Evolutionary conservation across 2,888 invertebrate species (phyloP).

Genomic region (Mechanitis messenoides): DNA sequence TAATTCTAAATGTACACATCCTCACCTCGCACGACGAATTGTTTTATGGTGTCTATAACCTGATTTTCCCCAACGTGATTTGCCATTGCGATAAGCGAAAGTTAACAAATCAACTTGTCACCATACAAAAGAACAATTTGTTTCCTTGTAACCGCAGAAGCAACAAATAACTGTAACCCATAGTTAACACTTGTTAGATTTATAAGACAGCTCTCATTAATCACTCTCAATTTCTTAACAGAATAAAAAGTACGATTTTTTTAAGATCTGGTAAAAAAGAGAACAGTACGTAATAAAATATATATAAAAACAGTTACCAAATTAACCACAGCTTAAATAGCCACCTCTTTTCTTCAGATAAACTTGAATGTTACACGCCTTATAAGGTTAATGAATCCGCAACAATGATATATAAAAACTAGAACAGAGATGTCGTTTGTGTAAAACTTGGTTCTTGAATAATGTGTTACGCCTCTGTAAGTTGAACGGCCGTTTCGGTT

Average conservation of each 20-base stretch:
- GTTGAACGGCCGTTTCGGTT: constrained; percentile 50
- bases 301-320: constrained; percentile 21
- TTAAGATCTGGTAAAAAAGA: constrained; percentile 13
- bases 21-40: constrained; percentile 24
- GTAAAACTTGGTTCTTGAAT: constrained; percentile 42
- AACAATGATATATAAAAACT: constrained; percentile 47
- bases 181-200: too few species aligned
- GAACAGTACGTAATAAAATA: constrained; percentile 13
- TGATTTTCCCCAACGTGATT: constrained; percentile 54
- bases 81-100: constrained; percentile 48
- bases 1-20: too few species aligned
- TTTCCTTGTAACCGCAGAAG: neutral
- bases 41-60: constrained; percentile 47
- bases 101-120: constrained; percentile 37
- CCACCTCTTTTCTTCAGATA: constrained; percentile 25
- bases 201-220: too few species aligned
- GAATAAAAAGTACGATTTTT: constrained; percentile 1
- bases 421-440: constrained; percentile 37
- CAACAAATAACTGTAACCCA: too few species aligned
- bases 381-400: constrained; percentile 34
- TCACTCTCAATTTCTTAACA: too few species aligned
- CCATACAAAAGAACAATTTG: constrained; percentile 1
- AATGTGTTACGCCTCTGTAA: constrained; percentile 43
- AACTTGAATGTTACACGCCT: constrained; percentile 28
- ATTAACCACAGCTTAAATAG: constrained; percentile 21